Evolutionary conservation across 2,888 invertebrate genomes (phyloP), one percentile per base, ranked within the genome.

Genomic region (Carabus problematicus): DNA sequence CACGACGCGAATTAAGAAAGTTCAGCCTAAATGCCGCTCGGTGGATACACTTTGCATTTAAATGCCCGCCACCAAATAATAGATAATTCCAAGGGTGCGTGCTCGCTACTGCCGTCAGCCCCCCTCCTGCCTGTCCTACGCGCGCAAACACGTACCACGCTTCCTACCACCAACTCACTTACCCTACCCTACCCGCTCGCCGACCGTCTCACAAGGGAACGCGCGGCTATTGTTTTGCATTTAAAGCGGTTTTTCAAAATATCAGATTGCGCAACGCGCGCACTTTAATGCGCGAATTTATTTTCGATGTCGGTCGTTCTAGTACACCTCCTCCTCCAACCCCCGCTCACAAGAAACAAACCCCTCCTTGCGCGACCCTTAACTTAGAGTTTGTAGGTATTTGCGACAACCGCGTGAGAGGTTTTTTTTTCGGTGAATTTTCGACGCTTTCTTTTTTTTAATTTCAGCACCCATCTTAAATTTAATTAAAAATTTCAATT

Each of bases 31-130:
- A 71, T 70, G 73, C 42, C 72, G 72, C 72, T 73, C 71, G 70
- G 72, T 72, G 72, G 72, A 73, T 74, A 75, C 72, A 72, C 73
- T 76, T 76, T 76, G 75, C 75, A 75, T 76, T 76, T 76, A 76
- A 76, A 76, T 75, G 74, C 71, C 72, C 72, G 45, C 56, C 59
- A 60, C 60, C 67, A 67, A 60, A 67, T 67, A 67, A 67, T 67
- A 67, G 67, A 67, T 67, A 67, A 67, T 67, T 29, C 29, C 29
- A 29, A 29, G 29, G 29, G 29, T 29, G 29, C 29, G 29, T 29
- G 29, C 29, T 29, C 18, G 41, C 52, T 12, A 9, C 52, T 19
- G 12, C 14, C 14, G 2, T 45, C 45, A 11, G n/a, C 14, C 7
- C 14, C n/a, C n/a, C n/a, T n/a, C n/a, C n/a, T n/a, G n/a, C n/a